phyloP scores from a whole-genome alignment of 2,113 vertebrate genomes.

The Neolamprologus cancellatus region DNA sequence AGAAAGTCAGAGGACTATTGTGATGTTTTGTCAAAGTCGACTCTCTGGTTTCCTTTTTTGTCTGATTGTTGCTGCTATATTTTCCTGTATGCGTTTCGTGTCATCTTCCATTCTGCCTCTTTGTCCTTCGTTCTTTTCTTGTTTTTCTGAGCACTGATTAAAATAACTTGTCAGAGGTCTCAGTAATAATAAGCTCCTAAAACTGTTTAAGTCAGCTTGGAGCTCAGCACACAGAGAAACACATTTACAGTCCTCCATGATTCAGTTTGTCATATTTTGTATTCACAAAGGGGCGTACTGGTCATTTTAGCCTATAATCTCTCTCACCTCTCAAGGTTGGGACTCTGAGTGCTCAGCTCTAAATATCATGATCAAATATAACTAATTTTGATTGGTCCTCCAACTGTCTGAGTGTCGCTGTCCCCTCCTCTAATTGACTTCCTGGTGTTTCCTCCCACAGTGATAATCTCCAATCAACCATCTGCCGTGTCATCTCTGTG shows the following conservation, averaged over 20 bases:
- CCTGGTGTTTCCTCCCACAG: constrained; percentile 71
- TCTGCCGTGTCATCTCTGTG: constrained; percentile 69
- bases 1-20: neutral
- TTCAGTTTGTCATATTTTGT: neutral
- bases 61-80: neutral
- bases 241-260: neutral
- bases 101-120: neutral
- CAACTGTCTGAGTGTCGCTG: constrained; percentile 40
- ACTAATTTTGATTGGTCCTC: constrained; percentile 26
- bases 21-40: neutral
- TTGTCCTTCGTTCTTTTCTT: neutral
- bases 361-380: neutral
- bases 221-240: neutral
- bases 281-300: neutral
- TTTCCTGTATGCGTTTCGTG: neutral
- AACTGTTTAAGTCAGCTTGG: neutral
- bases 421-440: constrained; percentile 65
- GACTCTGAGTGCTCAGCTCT: neutral
- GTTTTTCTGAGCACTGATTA: constrained; percentile 14
- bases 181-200: constrained; percentile 1
- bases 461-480: constrained; percentile 83
- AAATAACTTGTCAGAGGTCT: neutral
- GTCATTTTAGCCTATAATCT: neutral
- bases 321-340: neutral
- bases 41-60: neutral